Evolutionary conservation across 2,888 invertebrate species (phyloP), one percentile per base, ranked within the genome.

Genomic region (Eupsilia transversa): DNA sequence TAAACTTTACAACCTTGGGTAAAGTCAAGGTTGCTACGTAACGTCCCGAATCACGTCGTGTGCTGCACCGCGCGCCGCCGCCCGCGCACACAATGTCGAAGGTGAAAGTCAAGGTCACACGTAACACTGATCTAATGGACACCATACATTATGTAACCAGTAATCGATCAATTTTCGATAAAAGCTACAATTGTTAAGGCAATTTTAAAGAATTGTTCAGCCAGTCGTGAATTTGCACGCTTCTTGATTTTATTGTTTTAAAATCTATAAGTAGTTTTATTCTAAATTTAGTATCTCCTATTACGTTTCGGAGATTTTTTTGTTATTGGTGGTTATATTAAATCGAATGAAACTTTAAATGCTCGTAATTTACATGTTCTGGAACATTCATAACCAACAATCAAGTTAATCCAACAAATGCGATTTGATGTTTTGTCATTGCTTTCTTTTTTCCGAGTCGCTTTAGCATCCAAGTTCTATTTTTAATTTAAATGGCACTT

Each of bases 61-160:
- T 72, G 54, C 60, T 81, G 84, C 78, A 78, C 66, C 74, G 65
- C 81, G 60, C 74, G 69, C 57, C 63, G 59, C 63, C 78, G 76
- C 72, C 76, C 63, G 83, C 78, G 78, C 80, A 52, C 80, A 75
- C 87, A 90, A 90, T 90, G 90, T 87, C 89, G 91, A 91, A 92
- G 93, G 93, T 92, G 92, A 94, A 93, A 94, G 94, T 94, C 93
- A 93, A 94, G 93, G 93, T 72, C 86, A 84, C 86, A 86, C 86
- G 89, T 90, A 88, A 86, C 78, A 66, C 85, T 82, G 82, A 82
- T 90, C 85, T 89, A 89, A 89, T 88, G 75, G 84, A 75, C 86
- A 86, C 81, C 89, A 90, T 89, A 88, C 59, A 84, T 91, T 92
- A 92, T 89, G 85, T 91, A 91, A 92, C 70, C 79, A 69, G 54